These are phyloP conservation scores for Andrena cerasifolii DNA, from an alignment of 1,140 invertebrate genomes.

Conservation along the genomic window DNA sequence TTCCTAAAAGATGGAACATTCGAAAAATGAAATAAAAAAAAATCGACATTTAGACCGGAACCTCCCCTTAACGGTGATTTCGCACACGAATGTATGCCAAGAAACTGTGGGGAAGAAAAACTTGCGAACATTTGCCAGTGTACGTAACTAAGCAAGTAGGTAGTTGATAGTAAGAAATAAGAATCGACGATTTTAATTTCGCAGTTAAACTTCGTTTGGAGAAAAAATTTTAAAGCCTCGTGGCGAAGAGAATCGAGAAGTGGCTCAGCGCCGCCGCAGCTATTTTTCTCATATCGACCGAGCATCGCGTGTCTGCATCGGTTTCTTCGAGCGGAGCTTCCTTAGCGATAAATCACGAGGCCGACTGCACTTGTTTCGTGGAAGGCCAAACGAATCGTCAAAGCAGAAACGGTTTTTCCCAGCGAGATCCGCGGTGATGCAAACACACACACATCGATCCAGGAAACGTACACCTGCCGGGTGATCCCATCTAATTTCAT, in stretches of 20 bases:
- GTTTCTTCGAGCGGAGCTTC: constrained; percentile 10
- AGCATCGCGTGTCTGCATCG: neutral
- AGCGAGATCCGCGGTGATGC: neutral
- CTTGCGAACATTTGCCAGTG: too few species aligned
- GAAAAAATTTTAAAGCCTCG: too few species aligned
- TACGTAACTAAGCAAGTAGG: too few species aligned
- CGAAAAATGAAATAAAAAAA: too few species aligned
- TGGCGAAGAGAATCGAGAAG: neutral
- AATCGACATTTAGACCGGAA: too few species aligned
- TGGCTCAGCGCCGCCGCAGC: neutral
- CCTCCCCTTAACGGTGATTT: too few species aligned
- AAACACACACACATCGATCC: neutral
- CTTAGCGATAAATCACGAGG: constrained; percentile 22
- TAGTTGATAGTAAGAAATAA: neutral
- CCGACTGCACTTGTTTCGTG: neutral
- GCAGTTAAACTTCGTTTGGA: neutral
- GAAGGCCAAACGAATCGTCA: constrained; percentile 17
- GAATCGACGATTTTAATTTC: neutral
- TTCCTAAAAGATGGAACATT: too few species aligned
- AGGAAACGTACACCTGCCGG: neutral
- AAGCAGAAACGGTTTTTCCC: constrained; percentile 12
- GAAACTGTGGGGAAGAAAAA: too few species aligned
- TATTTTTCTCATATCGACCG: constrained; percentile 22
- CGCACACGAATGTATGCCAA: too few species aligned
- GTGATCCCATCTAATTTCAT: constrained; percentile 33